Conservation (phyloP, 1,140 invertebrate species). For the Brachionus angularis region DNA sequence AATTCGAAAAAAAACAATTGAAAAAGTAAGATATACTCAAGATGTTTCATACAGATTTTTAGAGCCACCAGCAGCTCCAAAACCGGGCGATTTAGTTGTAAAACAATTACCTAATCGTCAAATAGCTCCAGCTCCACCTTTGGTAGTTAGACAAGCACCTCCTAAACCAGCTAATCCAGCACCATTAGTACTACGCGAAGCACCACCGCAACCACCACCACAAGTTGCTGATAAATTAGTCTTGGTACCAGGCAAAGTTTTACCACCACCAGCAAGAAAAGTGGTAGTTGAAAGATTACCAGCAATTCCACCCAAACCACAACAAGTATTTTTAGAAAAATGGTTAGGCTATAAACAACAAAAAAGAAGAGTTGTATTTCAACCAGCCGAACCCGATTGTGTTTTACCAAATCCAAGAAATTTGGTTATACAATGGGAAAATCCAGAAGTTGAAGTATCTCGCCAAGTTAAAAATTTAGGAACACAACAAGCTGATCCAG, state of each 20-base stretch:
- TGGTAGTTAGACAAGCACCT: conserved; percentile 26
- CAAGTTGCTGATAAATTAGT: not conserved
- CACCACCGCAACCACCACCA: conserved; percentile 26
- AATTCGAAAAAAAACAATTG: conserved; percentile 20
- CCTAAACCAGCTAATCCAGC: not conserved
- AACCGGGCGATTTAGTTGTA: conserved; percentile 13
- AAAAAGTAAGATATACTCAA: conserved; percentile 1
- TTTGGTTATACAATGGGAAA: conserved; percentile 44
- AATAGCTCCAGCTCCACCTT: conserved; percentile 25
- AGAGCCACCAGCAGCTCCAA: conserved; percentile 24
- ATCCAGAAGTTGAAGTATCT: conserved; percentile 17
- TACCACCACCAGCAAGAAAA: conserved; percentile 14
- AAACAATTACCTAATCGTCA: not conserved
- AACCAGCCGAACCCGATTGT: not conserved
- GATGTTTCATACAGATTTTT: conserved; percentile 27
- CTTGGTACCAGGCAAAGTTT: not conserved
- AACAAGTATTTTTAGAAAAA: conserved; percentile 40
- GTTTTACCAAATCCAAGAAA: conserved; percentile 28
- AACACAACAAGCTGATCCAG: not conserved
- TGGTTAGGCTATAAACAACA: conserved; percentile 43
- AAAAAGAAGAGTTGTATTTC: conserved; percentile 14
- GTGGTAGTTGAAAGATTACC: conserved; percentile 39
- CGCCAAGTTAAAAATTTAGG: conserved; percentile 33
- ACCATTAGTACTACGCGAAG: conserved; percentile 34
- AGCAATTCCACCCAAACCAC: conserved; percentile 36